Conservation (phyloP, 2,888 invertebrate genomes). For the Horisme vitalbata region DNA sequence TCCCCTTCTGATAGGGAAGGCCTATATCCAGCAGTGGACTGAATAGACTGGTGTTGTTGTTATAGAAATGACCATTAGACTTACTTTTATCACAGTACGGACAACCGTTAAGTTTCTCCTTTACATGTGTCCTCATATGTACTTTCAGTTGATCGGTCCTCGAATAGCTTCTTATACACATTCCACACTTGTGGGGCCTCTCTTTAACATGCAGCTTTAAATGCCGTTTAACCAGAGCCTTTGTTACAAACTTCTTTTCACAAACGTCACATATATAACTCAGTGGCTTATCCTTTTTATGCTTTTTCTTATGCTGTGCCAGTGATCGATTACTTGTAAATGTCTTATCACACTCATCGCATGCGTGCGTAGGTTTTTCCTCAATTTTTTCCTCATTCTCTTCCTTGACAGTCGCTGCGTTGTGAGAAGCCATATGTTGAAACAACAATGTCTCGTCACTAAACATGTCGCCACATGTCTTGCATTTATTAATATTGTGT, state of each 20-base stretch:
- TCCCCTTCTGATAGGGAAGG: too few relatives aligned
- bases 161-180: slow-evolving; percentile 82
- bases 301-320: slow-evolving; percentile 10
- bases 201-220: slow-evolving; percentile 78
- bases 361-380: slow-evolving; percentile 2
- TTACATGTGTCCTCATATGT: slow-evolving; percentile 83
- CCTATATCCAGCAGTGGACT: too few relatives aligned
- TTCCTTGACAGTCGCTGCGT: slow-evolving; percentile 7
- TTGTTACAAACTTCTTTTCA: slow-evolving; percentile 63
- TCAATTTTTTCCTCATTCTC: slow-evolving; percentile 1
- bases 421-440: slow-evolving; percentile 35
- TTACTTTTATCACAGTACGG: slow-evolving; percentile 83
- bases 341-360: slow-evolving; percentile 9
- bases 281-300: slow-evolving; percentile 44
- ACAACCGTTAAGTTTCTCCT: slow-evolving; percentile 82
- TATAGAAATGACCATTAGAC: background rate
- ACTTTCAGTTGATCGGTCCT: slow-evolving; percentile 81
- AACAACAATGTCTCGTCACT: slow-evolving; percentile 35
- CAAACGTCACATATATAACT: slow-evolving; percentile 72
- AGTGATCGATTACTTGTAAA: slow-evolving; percentile 6
- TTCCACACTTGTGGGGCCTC: slow-evolving; percentile 76
- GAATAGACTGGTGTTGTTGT: too few relatives aligned
- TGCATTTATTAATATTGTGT: slow-evolving; percentile 44
- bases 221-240: slow-evolving; percentile 72
- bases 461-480: slow-evolving; percentile 39